Evolutionary conservation across 2,113 vertebrate genomes (phyloP).

Genomic region (Symphodus melops): DNA sequence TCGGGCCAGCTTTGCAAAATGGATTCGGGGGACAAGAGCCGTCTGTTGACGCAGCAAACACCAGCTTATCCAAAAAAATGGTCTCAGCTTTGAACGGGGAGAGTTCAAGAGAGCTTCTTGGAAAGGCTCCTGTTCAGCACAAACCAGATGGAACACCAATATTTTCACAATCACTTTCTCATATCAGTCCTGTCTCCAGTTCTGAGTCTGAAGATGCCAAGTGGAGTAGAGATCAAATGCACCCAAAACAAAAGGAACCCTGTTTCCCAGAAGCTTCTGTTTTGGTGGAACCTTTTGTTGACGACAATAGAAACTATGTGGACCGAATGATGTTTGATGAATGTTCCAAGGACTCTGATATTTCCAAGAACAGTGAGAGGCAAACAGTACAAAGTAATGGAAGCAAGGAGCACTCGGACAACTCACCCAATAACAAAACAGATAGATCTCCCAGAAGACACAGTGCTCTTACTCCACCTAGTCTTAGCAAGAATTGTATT

Average conservation of each 20-base stretch:
- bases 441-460: constrained; percentile 77
- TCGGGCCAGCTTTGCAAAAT: constrained; percentile 85
- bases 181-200: constrained; percentile 94
- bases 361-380: constrained; percentile 64
- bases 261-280: constrained; percentile 84
- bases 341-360: constrained; percentile 84
- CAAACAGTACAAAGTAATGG: constrained; percentile 65
- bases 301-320: constrained; percentile 83
- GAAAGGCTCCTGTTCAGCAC: constrained; percentile 81
- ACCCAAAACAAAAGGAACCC: constrained; percentile 83
- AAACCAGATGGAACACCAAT: constrained; percentile 86
- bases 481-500: constrained; percentile 72
- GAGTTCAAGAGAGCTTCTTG: constrained; percentile 80
- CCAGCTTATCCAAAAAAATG: constrained; percentile 87
- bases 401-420: constrained; percentile 58
- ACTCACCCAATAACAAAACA: constrained; percentile 70
- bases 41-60: constrained; percentile 73
- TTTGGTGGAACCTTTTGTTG: constrained; percentile 81
- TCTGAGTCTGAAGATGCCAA: constrained; percentile 88
- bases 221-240: constrained; percentile 79
- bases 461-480: constrained; percentile 72
- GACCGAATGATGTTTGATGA: constrained; percentile 88
- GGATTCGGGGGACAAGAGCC: constrained; percentile 87
- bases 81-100: constrained; percentile 90
- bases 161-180: constrained; percentile 88